Percentiles rank a stretch among this genome's conserved stretches.
These are phyloP conservation scores for Ferrisia virgata DNA, from an alignment of 2,888 invertebrate species.

Conservation along the genomic window DNA sequence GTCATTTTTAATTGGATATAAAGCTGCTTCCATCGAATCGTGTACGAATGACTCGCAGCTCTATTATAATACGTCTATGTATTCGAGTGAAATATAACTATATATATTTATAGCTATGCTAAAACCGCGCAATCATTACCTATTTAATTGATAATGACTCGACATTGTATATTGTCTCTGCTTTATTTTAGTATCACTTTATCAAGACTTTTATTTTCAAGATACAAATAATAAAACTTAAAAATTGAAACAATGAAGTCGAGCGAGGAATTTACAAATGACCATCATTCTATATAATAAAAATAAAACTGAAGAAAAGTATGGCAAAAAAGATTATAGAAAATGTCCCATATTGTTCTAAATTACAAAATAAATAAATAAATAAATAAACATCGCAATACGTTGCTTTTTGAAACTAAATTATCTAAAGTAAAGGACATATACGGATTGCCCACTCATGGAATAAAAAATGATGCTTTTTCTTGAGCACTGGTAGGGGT, in stretches of 20 bases:
- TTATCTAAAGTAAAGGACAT: no score
- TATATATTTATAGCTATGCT: background rate
- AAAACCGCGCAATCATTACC: conserved; percentile 5
- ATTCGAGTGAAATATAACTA: background rate
- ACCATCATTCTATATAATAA: background rate
- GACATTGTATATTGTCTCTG: background rate
- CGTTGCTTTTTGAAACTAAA: no score
- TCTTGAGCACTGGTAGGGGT: no score
- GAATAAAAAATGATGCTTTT: no score
- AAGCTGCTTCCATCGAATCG: background rate
- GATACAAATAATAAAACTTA: background rate
- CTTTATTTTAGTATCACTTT: background rate
- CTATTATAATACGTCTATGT: background rate
- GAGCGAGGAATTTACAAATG: background rate
- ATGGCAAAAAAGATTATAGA: no score
- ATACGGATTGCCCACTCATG: no score
- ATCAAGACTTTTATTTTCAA: background rate
- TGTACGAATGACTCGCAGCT: background rate
- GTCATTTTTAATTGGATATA: background rate
- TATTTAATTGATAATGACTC: background rate
- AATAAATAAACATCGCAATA: no score
- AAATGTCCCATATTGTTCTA: no score
- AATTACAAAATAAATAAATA: no score
- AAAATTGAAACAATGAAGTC: background rate
- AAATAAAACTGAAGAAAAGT: no score